phyloP scores from a whole-genome alignment of 2,797 vertebrate species.

The Chrysocyon brachyurus region DNA sequence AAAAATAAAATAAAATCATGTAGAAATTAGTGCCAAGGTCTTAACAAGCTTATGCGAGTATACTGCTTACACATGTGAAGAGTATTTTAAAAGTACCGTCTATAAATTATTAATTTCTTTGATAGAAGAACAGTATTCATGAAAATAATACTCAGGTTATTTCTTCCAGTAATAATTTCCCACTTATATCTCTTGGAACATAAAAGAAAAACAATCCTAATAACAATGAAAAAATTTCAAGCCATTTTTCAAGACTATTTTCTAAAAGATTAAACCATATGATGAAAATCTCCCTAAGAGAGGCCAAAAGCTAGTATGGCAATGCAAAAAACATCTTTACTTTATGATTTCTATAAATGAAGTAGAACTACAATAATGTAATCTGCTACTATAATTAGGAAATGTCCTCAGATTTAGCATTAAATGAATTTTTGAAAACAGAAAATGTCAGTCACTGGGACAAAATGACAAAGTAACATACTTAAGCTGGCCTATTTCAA shows the following conservation, averaged over 20 bases:
- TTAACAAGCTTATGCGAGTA: constrained; percentile 33
- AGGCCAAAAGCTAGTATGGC: background rate
- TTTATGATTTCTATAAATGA: constrained; percentile 34
- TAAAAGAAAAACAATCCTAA: constrained; percentile 3
- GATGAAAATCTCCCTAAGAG: background rate
- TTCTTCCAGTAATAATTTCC: background rate
- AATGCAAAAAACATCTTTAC: background rate
- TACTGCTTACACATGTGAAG: background rate
- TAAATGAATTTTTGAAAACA: constrained; percentile 28
- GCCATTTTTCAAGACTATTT: constrained; percentile 16
- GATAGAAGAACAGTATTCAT: constrained; percentile 30
- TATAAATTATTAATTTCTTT: constrained; percentile 56
- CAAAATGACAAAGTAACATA: constrained; percentile 10
- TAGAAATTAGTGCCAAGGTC: constrained; percentile 13
- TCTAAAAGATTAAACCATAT: background rate
- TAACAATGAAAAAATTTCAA: constrained; percentile 34
- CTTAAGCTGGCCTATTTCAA: constrained; percentile 37
- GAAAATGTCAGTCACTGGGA: background rate
- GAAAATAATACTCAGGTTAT: constrained; percentile 26
- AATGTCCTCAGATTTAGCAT: constrained; percentile 6
- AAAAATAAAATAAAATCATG: background rate
- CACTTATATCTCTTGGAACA: background rate
- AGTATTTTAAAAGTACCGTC: constrained; percentile 32
- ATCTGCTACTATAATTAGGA: constrained; percentile 25
- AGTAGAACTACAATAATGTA: constrained; percentile 6